Conservation (phyloP, 2,113 vertebrate genomes). For the Isichthys henryi region DNA sequence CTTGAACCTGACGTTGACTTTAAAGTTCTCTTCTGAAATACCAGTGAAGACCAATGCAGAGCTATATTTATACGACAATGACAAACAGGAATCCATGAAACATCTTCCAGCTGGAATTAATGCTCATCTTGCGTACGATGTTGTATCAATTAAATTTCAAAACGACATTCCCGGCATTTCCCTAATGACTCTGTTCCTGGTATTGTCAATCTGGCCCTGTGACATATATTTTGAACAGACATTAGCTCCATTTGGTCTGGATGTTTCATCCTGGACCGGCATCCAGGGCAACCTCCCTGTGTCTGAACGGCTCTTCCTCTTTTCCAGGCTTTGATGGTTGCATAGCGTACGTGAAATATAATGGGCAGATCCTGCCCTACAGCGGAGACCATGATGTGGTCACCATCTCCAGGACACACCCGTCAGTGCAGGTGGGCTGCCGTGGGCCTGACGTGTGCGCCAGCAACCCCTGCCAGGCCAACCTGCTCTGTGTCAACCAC, state of each 20-base stretch:
- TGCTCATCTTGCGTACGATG: constrained; percentile 26
- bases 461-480: constrained; percentile 82
- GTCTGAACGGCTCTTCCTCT: constrained; percentile 24
- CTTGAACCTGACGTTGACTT: not conserved
- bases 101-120: constrained; percentile 28
- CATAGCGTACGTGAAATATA: constrained; percentile 79
- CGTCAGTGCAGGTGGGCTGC: constrained; percentile 80
- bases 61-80: not conserved
- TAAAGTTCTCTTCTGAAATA: not conserved
- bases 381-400: constrained; percentile 73
- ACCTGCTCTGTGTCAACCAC: constrained; percentile 85
- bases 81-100: constrained; percentile 24
- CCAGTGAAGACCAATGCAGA: not conserved
- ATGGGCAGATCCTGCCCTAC: constrained; percentile 77
- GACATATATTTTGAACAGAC: constrained; percentile 33
- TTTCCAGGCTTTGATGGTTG: constrained; percentile 86
- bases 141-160: constrained; percentile 26
- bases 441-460: constrained; percentile 85
- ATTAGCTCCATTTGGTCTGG: constrained; percentile 24
- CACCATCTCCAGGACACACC: constrained; percentile 68
- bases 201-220: constrained; percentile 28
- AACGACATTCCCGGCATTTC: not conserved
- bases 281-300: constrained; percentile 33
- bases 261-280: constrained; percentile 6
- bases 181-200: constrained; percentile 19